A percentile compares a stretch with the other conserved stretches of the same genome.
phyloP scores from a whole-genome alignment of 2,888 invertebrate genomes.

The Entomobrya multifasciata region DNA sequence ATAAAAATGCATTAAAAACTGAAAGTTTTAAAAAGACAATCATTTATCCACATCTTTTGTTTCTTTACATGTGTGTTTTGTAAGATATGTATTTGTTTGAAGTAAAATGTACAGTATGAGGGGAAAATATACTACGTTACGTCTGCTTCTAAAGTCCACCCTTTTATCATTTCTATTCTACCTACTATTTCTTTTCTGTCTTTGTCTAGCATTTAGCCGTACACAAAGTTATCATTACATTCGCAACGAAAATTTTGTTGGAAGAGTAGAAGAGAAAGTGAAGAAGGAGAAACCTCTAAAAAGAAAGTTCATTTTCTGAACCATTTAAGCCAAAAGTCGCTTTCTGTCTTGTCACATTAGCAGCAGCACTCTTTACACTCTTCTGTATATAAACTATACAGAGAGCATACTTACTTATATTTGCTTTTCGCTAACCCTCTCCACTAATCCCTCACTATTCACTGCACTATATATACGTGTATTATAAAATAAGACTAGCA shows the following conservation, averaged over 20 bases:
- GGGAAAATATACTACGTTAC: constrained; percentile 10
- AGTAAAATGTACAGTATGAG: neutral
- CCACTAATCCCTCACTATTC: constrained; percentile 69
- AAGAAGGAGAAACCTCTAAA: neutral
- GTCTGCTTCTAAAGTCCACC: constrained; percentile 29
- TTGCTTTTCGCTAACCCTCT: neutral
- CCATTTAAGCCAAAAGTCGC: constrained; percentile 79
- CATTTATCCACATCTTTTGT: constrained; percentile 1
- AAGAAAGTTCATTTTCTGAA: constrained; percentile 79
- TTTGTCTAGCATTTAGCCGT: neutral
- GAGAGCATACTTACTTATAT: neutral
- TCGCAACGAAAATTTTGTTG: neutral
- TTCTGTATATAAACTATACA: constrained; percentile 8
- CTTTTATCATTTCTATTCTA: constrained; percentile 35
- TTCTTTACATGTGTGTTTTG: neutral
- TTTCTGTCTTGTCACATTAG: constrained; percentile 76
- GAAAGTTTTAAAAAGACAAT: neutral
- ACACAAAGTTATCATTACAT: neutral
- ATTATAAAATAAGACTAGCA: constrained; percentile 37
- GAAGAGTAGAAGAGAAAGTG: constrained; percentile 6
- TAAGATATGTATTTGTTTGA: neutral
- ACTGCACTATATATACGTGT: neutral
- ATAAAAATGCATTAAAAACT: constrained; percentile 7
- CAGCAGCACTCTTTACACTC: constrained; percentile 53
- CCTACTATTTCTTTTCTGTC: neutral